Conservation (phyloP, 2,888 invertebrate species). For the Heliconius hortense region DNA sequence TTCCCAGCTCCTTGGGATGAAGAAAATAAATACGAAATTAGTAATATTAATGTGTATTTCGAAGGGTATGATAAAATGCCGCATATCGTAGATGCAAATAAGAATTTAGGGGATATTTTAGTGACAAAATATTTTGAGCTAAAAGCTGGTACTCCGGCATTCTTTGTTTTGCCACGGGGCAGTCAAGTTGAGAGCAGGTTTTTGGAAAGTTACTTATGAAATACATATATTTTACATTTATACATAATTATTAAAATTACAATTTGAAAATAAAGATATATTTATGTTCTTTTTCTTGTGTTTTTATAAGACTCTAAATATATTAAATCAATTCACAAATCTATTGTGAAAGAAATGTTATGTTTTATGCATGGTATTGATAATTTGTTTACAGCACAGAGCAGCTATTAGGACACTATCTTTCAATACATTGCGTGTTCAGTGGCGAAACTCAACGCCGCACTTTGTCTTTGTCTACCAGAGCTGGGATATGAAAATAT, state of each 20-base stretch:
- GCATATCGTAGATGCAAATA: conserved; percentile 79
- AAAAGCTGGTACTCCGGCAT: conserved; percentile 85
- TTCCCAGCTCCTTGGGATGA: conserved; percentile 89
- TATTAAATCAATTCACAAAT: too few relatives aligned
- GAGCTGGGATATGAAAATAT: too few relatives aligned
- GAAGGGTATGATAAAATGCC: conserved; percentile 85
- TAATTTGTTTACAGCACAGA: too few relatives aligned
- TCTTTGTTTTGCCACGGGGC: conserved; percentile 82
- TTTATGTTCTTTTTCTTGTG: neutral
- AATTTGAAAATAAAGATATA: conserved; percentile 6
- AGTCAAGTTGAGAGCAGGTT: conserved; percentile 82
- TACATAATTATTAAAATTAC: neutral
- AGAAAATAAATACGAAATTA: conserved; percentile 83
- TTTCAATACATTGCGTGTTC: too few relatives aligned
- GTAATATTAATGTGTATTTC: conserved; percentile 86
- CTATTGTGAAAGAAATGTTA: too few relatives aligned
- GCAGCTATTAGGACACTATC: too few relatives aligned
- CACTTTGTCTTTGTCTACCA: too few relatives aligned
- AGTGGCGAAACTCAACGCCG: too few relatives aligned
- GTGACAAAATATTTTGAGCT: conserved; percentile 82
- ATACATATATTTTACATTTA: neutral
- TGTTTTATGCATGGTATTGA: too few relatives aligned
- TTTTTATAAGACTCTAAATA: neutral
- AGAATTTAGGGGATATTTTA: conserved; percentile 83
- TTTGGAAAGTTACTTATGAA: conserved; percentile 74